Percentiles rank a stretch among this genome's conserved stretches.
These are phyloP conservation scores for Pelobates cultripes DNA, from an alignment of 2,797 vertebrate species.

Conservation along the genomic window DNA sequence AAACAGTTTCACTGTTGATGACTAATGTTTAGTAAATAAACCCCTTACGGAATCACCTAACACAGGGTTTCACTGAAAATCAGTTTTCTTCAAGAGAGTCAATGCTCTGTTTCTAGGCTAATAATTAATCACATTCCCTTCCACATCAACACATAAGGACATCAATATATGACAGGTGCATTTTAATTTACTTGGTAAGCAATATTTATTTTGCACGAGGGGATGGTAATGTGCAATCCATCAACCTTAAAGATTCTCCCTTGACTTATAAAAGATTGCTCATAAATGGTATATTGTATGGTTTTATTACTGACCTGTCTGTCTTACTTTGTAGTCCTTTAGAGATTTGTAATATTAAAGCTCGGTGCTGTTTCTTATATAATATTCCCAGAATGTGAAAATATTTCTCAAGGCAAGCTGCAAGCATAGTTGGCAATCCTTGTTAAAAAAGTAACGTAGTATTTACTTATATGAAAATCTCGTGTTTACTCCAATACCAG, in stretches of 20 bases:
- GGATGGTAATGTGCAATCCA: constrained; percentile 5
- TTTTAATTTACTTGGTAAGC: constrained; percentile 3
- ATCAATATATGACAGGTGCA: constrained; percentile 23
- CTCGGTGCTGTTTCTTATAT: background rate
- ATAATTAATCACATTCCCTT: constrained; percentile 6
- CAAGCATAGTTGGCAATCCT: background rate
- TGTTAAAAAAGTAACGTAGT: background rate
- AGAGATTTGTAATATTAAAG: constrained; percentile 1
- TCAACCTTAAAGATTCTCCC: constrained; percentile 8
- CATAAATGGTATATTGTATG: constrained; percentile 13
- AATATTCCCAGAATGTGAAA: background rate
- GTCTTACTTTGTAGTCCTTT: constrained; percentile 1
- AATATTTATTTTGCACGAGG: constrained; percentile 14
- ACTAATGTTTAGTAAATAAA: no score
- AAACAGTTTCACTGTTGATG: no score
- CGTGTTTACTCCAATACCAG: no score
- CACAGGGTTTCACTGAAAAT: background rate
- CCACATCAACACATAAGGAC: background rate
- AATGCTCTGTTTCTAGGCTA: background rate
- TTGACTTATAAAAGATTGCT: constrained; percentile 23
- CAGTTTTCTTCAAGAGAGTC: background rate
- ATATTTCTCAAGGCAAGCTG: background rate
- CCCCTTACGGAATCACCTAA: background rate
- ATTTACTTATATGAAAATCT: no score
- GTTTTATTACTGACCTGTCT: constrained; percentile 6